Evolutionary conservation across 2,113 vertebrate genomes (phyloP).

Genomic region (Cyanoramphus novaezelandiae): DNA sequence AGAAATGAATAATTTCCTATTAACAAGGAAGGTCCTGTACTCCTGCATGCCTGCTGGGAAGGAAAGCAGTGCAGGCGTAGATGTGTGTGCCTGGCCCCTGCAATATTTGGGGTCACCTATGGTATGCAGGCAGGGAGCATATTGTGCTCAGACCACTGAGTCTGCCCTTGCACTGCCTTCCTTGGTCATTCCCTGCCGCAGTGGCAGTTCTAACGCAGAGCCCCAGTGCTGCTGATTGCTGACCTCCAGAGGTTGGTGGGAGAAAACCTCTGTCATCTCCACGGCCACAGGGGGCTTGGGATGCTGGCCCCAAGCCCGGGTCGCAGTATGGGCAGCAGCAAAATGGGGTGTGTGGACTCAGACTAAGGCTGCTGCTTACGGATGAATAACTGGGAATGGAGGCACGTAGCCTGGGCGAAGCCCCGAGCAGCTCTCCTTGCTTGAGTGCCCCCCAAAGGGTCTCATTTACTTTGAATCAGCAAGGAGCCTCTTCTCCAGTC

Average conservation of each 20-base stretch:
- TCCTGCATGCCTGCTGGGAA: neutral
- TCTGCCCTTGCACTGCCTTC: neutral
- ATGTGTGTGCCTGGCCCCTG: neutral
- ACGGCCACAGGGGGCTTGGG: neutral
- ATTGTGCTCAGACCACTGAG: neutral
- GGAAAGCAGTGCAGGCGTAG: neutral
- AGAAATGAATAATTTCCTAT: neutral
- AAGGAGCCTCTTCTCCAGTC: neutral
- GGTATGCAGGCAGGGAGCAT: neutral
- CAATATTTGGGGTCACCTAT: neutral
- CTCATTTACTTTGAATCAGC: neutral
- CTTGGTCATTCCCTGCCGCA: neutral
- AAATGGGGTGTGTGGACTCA: neutral
- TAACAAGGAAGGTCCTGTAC: neutral
- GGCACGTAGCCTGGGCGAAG: neutral
- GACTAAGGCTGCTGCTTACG: neutral
- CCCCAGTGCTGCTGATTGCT: neutral
- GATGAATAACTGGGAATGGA: neutral
- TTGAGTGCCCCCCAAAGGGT: accelerated
- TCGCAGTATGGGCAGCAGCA: neutral
- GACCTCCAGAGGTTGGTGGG: constrained; percentile 44
- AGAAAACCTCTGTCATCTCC: neutral
- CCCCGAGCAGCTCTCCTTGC: neutral
- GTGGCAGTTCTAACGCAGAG: neutral
- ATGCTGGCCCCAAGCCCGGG: neutral